Base-by-base conservation (phyloP, 2,113 vertebrate genomes). In the Calonectris borealis region DNA sequence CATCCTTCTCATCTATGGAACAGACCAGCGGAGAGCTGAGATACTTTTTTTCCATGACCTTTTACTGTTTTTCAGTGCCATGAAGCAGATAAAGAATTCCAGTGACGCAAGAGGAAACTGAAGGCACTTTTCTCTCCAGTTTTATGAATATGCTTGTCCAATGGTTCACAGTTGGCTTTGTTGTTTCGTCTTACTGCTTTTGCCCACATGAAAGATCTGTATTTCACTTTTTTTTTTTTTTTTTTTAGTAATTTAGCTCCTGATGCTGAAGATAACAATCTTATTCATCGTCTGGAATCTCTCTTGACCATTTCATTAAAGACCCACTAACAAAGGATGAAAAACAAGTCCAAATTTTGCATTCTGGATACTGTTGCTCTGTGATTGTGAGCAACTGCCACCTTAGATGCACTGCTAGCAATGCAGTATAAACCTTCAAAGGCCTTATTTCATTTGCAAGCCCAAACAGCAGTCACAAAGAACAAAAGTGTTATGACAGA, bases 81-180 rank as follows among this genome's bases (percentile, higher is more conserved):
- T 32, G 17, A 92, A 87, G 75, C 73, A 94, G 86, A 94, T 94
- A 95, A 92, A 93, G 85, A 88, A 87, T 90, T 92, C 55, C 88
- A 65, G n/a, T 84, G 81, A 84, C 2, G 18, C 42, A 91, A 88
- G 49, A 84, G 73, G 76, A 96, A 86, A 79, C 44, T 6, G 11
- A 84, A 70, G 11, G n/a, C 57, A 36, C 32, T 84, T 90, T 78
- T 76, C 48, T 76, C 57, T 32, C 38, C 55, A 71, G 11, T 86
- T 90, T 90, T 76, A 86, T 71, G 90, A 88, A 90, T 82, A 16
- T 38, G 38, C 31, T 62, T 31, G 17, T 83, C 86, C 76, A 94
- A 6, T 44, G 48, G 75, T n/a, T 88, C 70, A 83, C 83, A 92
- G 78, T 19, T 80, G 54, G 29, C 60, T 94, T 78, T 86, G 29